A percentile compares a stretch with the other conserved stretches of the same genome.
These are phyloP conservation scores for Enteromius treurensis DNA, from an alignment of 2,797 vertebrate species.

Conservation along the genomic window DNA sequence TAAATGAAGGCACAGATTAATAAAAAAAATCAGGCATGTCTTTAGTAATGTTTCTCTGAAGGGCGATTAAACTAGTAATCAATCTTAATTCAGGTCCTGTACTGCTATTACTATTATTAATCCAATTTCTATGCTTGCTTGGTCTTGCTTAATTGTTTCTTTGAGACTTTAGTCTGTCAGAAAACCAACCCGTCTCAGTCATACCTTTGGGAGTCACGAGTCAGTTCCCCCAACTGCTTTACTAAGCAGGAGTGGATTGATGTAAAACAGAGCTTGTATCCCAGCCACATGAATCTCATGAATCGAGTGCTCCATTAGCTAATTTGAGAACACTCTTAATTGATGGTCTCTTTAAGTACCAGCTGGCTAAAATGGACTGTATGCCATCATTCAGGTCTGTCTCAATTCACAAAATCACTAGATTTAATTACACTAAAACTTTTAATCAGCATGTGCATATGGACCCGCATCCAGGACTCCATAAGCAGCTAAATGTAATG, in stretches of 20 bases:
- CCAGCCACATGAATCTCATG: conserved; percentile 48
- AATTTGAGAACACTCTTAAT: conserved; percentile 65
- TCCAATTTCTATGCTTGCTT: background rate
- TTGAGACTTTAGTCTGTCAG: background rate
- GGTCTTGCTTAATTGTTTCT: conserved; percentile 14
- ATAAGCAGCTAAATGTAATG: background rate
- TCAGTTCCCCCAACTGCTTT: conserved; percentile 40
- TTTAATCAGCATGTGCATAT: background rate
- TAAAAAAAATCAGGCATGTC: background rate
- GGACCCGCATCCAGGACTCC: background rate
- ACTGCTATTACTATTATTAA: background rate
- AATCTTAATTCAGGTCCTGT: background rate
- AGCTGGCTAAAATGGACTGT: conserved; percentile 37
- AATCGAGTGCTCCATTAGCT: conserved; percentile 65
- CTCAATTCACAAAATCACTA: conserved; percentile 30
- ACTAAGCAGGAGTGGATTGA: conserved; percentile 41
- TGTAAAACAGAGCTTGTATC: conserved; percentile 25
- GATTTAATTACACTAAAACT: conserved; percentile 20
- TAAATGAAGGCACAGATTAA: background rate
- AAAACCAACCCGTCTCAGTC: background rate
- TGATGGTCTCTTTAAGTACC: conserved; percentile 50
- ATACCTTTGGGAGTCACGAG: conserved; percentile 3
- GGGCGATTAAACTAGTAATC: background rate
- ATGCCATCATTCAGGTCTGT: conserved; percentile 8
- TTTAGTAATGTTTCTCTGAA: background rate